Conservation (phyloP, 2,888 invertebrate genomes). For the Drosophila pseudotalamancana region DNA sequence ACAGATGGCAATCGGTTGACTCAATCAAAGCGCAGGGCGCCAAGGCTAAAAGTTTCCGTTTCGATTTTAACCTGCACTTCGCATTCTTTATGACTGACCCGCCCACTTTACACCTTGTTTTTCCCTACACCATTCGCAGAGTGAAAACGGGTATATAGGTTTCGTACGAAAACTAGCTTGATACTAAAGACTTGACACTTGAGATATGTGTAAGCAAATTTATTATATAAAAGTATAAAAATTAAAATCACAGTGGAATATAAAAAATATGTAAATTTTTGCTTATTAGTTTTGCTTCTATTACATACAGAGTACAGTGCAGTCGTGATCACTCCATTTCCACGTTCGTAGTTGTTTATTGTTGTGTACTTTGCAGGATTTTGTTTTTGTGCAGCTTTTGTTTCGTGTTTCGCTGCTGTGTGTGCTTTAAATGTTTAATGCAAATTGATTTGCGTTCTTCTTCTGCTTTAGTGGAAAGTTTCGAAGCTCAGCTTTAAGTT, state of each 20-base stretch:
- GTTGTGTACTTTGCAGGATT: slow-evolving; percentile 9
- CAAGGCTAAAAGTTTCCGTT: slow-evolving; percentile 48
- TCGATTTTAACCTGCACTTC: slow-evolving; percentile 50
- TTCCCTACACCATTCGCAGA: not conserved
- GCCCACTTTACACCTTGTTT: slow-evolving; percentile 7
- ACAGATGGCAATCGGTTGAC: slow-evolving; percentile 21
- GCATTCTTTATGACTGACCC: slow-evolving; percentile 55
- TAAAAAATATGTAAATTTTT: not conserved
- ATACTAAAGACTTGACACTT: not conserved
- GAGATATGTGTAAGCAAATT: not conserved
- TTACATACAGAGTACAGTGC: not conserved
- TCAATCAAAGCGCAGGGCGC: slow-evolving; percentile 43
- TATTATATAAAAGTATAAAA: not conserved
- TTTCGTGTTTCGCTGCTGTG: slow-evolving; percentile 16
- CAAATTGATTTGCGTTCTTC: slow-evolving; percentile 58
- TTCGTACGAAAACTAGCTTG: too few species aligned
- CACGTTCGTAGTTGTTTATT: not conserved
- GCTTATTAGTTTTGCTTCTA: too few species aligned
- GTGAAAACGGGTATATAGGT: not conserved
- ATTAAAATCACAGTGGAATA: not conserved
- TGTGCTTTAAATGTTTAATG: slow-evolving; percentile 47
- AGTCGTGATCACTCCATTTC: not conserved
- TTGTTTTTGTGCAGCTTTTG: slow-evolving; percentile 3
- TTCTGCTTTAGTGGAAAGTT: not conserved
- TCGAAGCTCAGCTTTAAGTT: slow-evolving; percentile 54